These are phyloP conservation scores for Dicyrtomina minuta DNA, from an alignment of 2,888 invertebrate genomes.

Conservation along the genomic window DNA sequence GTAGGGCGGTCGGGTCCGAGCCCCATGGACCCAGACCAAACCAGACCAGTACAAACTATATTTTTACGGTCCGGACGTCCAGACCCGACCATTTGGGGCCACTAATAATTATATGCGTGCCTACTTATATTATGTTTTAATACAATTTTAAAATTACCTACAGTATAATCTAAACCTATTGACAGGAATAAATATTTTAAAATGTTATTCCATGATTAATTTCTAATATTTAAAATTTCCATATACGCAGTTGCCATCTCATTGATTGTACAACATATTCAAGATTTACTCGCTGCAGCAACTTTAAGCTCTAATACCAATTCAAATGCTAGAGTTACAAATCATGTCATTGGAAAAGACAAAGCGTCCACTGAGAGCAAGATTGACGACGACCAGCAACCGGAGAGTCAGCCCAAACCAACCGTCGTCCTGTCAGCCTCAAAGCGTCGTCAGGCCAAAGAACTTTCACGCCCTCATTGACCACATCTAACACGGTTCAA, in stretches of 20 bases:
- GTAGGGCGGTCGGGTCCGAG: too few relatives aligned
- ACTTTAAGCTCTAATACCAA: not conserved
- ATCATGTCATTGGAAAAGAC: not conserved
- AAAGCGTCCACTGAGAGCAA: not conserved
- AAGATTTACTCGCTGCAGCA: slow-evolving; percentile 63
- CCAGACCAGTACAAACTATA: too few relatives aligned
- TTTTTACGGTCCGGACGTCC: too few relatives aligned
- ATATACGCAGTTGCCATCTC: slow-evolving; percentile 35
- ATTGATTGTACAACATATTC: slow-evolving; percentile 89
- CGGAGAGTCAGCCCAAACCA: not conserved
- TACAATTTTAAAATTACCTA: too few relatives aligned
- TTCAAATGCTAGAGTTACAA: not conserved
- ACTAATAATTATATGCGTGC: too few relatives aligned
- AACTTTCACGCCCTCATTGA: slow-evolving; percentile 36
- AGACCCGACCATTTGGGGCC: too few relatives aligned
- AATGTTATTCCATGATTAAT: too few relatives aligned
- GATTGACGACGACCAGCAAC: not conserved
- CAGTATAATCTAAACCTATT: too few relatives aligned
- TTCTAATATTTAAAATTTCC: too few relatives aligned
- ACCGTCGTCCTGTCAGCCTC: not conserved
- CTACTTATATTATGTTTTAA: too few relatives aligned
- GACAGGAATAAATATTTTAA: too few relatives aligned
- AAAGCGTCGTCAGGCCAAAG: slow-evolving; percentile 30
- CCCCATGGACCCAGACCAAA: too few relatives aligned
- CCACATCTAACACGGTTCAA: not conserved